These are phyloP conservation scores for Phoebastria nigripes DNA, from an alignment of 2,797 vertebrate genomes.

Conservation along the genomic window DNA sequence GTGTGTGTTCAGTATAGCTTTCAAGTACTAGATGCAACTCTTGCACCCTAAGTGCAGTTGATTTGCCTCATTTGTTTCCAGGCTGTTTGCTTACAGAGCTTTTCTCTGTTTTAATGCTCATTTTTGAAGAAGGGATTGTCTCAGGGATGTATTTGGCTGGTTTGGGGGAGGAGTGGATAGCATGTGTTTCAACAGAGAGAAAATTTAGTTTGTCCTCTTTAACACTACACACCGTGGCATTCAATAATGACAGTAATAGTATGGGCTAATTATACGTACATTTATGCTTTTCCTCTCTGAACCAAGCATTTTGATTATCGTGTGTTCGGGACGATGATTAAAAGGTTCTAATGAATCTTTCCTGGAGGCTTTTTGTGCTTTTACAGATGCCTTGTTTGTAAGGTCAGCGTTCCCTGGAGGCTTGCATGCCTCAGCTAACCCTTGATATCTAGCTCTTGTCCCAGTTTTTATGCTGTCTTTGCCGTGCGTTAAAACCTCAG, in stretches of 20 bases:
- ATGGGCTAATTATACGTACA: background rate
- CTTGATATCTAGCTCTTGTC: background rate
- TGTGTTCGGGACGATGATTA: background rate
- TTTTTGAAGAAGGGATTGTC: background rate
- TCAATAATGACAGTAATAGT: background rate
- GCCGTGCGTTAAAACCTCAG: background rate
- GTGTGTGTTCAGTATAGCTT: accelerated
- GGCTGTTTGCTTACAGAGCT: background rate
- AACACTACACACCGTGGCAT: accelerated
- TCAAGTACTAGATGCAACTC: background rate
- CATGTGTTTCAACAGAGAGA: background rate
- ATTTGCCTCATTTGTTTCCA: background rate
- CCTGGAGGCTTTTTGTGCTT: background rate
- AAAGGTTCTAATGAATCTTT: background rate
- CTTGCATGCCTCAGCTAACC: background rate
- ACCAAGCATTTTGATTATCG: background rate
- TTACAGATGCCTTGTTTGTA: background rate
- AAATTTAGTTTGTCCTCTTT: background rate
- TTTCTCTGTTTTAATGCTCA: background rate
- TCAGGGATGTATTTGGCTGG: background rate
- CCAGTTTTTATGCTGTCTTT: background rate
- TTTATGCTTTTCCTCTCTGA: background rate
- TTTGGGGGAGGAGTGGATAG: background rate
- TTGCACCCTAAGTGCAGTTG: background rate
- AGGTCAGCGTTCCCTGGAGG: background rate